Conservation (phyloP, 1,140 invertebrate genomes). For the Manduca sexta region DNA sequence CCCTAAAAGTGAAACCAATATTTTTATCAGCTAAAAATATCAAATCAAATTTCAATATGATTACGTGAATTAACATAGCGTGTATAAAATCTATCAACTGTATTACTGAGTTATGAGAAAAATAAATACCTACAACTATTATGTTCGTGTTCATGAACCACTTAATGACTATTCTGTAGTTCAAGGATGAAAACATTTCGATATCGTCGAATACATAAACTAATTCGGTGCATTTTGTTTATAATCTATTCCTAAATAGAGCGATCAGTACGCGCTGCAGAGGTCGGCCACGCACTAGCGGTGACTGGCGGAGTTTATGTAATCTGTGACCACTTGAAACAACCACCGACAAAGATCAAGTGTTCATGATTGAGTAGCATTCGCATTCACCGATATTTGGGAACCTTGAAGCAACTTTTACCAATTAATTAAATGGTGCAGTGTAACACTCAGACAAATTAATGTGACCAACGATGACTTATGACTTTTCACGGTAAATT, state of each 20-base stretch:
- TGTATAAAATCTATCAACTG: too few relatives aligned
- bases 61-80: too few relatives aligned
- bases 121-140: too few relatives aligned
- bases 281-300: slow-evolving; percentile 16
- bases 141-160: slow-evolving; percentile 5
- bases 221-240: slow-evolving; percentile 1
- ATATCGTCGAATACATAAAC: slow-evolving; percentile 8
- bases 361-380: slow-evolving; percentile 6
- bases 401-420: slow-evolving; percentile 20
- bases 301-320: slow-evolving; percentile 1
- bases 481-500: too few relatives aligned
- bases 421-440: slow-evolving; percentile 7
- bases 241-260: slow-evolving; percentile 13
- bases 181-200: slow-evolving; percentile 4
- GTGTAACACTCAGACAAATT: slow-evolving; percentile 2
- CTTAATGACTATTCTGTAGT: slow-evolving; percentile 1
- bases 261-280: slow-evolving; percentile 7
- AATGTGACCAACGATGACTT: too few relatives aligned
- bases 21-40: too few relatives aligned
- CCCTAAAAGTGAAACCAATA: too few relatives aligned
- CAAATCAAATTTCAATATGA: too few relatives aligned
- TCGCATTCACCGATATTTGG: slow-evolving; percentile 8
- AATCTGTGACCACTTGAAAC: not conserved
- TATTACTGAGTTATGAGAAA: too few relatives aligned
- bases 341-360: slow-evolving; percentile 10